These are phyloP conservation scores for Xestia c-nigrum DNA, from an alignment of 2,888 invertebrate genomes.

Conservation along the genomic window DNA sequence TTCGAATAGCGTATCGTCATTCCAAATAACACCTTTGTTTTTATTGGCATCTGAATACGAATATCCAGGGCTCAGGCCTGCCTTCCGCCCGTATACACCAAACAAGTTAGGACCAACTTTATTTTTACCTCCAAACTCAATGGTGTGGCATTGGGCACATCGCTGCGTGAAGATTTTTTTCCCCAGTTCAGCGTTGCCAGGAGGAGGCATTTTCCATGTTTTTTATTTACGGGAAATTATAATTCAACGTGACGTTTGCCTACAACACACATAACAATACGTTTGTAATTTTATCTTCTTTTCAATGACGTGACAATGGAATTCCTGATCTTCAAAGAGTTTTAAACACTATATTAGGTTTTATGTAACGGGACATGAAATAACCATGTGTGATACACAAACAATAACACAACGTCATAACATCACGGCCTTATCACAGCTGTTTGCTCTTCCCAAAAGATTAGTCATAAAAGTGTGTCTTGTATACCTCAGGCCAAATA, in stretches of 20 bases:
- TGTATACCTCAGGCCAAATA: not conserved
- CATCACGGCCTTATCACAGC: not conserved
- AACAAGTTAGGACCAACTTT: slow-evolving; percentile 54
- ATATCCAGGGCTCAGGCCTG: slow-evolving; percentile 17
- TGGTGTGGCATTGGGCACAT: slow-evolving; percentile 99
- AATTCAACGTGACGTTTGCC: slow-evolving; percentile 25
- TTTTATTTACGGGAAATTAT: slow-evolving; percentile 29
- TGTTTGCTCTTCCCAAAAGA: not conserved
- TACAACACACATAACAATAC: not conserved
- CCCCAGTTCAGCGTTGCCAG: slow-evolving; percentile 98
- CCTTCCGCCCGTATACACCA: slow-evolving; percentile 47
- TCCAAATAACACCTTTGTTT: slow-evolving; percentile 96
- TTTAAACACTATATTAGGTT: not conserved
- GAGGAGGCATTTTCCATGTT: slow-evolving; percentile 91
- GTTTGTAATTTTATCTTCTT: slow-evolving; percentile 19
- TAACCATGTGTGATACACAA: not conserved
- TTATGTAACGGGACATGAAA: not conserved
- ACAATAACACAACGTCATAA: not conserved
- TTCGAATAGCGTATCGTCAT: slow-evolving; percentile 97
- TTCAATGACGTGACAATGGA: slow-evolving; percentile 20
- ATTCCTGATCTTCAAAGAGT: slow-evolving; percentile 30
- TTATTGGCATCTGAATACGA: slow-evolving; percentile 53
- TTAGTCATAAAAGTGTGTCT: not conserved
- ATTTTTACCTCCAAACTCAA: slow-evolving; percentile 73
- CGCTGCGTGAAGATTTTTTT: slow-evolving; percentile 99